Conservation (phyloP, 2,888 invertebrate species). For the Drosophila mulleri region DNA sequence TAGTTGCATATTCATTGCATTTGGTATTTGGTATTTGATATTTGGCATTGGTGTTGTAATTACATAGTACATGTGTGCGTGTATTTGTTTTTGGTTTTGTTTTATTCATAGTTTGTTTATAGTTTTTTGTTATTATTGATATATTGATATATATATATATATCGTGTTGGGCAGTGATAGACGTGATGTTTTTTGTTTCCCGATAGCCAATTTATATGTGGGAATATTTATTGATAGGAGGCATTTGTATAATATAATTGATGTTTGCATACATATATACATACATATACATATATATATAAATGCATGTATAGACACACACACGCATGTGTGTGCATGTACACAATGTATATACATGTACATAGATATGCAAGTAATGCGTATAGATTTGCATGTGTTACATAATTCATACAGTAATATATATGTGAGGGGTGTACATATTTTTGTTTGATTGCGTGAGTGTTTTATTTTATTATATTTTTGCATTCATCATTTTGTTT, state of each 20-base stretch:
- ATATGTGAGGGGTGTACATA: constrained; percentile 51
- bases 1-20: constrained; percentile 68
- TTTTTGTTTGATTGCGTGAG: constrained; percentile 53
- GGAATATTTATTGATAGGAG: constrained; percentile 29
- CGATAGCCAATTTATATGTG: constrained; percentile 40
- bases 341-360: constrained; percentile 19
- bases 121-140: constrained; percentile 21
- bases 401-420: constrained; percentile 52
- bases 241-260: constrained; percentile 23
- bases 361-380: constrained; percentile 25
- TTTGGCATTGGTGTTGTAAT: constrained; percentile 44
- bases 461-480: constrained; percentile 63
- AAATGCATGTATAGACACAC: constrained; percentile 16
- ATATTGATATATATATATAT: constrained; percentile 30
- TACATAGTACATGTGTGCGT: constrained; percentile 41
- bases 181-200: constrained; percentile 34
- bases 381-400: constrained; percentile 46
- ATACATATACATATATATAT: constrained; percentile 30
- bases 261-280: constrained; percentile 19
- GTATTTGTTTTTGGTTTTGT: neutral
- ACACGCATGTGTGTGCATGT: constrained; percentile 35
- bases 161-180: constrained; percentile 39
- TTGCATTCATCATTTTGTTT: constrained; percentile 70
- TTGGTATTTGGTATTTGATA: constrained; percentile 26
- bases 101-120: constrained; percentile 4